These are phyloP conservation scores for Microcebus murinus DNA, from an alignment of 2,113 vertebrate species.

Conservation along the genomic window DNA sequence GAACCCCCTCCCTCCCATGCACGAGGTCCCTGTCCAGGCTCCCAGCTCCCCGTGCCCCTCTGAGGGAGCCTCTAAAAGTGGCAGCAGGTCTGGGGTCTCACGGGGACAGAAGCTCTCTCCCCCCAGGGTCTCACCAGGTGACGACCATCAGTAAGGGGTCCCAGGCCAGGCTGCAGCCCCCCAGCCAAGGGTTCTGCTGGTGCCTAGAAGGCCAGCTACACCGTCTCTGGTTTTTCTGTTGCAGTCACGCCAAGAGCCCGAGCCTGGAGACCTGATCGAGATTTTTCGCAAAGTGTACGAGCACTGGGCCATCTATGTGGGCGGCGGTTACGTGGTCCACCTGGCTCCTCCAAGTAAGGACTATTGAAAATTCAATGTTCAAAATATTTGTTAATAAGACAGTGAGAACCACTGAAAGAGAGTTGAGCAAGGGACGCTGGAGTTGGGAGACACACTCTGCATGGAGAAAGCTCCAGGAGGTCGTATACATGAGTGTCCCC, in stretches of 20 bases:
- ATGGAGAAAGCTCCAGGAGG: no score
- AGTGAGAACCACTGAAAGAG: background rate
- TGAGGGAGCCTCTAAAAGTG: background rate
- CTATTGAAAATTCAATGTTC: background rate
- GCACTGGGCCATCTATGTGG: slow-evolving; percentile 80
- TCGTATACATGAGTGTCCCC: rapidly evolving
- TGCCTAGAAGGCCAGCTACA: background rate
- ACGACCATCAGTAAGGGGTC: background rate
- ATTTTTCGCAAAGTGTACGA: slow-evolving; percentile 13
- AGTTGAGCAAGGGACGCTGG: background rate
- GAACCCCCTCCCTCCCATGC: background rate
- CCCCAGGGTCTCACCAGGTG: background rate
- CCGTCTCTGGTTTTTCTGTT: background rate
- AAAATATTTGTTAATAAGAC: background rate
- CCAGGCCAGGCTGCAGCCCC: background rate
- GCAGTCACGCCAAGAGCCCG: background rate
- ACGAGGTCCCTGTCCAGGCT: background rate
- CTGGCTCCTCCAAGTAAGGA: slow-evolving; percentile 54
- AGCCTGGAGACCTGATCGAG: slow-evolving; percentile 77
- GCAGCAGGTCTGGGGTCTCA: background rate
- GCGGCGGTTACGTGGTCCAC: slow-evolving; percentile 69
- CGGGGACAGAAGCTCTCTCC: background rate
- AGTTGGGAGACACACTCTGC: background rate
- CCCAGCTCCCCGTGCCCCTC: background rate
- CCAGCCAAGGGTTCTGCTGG: no score